A percentile compares a stretch with the other conserved stretches of the same genome.
Evolutionary conservation across 2,888 invertebrate species (phyloP).

Genomic region (Stenodema calcarata): DNA sequence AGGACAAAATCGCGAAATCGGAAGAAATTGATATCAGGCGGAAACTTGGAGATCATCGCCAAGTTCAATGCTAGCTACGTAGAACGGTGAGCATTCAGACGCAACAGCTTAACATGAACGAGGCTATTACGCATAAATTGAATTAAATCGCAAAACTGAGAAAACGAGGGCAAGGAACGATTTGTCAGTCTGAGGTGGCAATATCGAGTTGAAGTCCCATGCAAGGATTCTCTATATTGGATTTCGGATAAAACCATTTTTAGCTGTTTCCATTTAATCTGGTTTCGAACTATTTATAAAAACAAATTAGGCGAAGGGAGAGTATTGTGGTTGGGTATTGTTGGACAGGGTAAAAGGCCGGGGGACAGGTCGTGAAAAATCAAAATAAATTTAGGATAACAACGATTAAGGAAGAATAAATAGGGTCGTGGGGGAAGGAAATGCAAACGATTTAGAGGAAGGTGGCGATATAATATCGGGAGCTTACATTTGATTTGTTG

Average conservation of each 20-base stretch:
- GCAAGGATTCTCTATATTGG: constrained; percentile 11
- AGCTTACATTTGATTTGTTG: constrained; percentile 35
- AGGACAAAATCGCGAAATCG: too few relatives aligned
- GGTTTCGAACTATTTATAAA: background rate
- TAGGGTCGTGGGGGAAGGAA: background rate
- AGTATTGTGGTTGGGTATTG: background rate
- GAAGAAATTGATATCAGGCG: too few relatives aligned
- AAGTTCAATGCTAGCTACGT: too few relatives aligned
- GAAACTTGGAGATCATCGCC: too few relatives aligned
- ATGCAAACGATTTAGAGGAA: background rate
- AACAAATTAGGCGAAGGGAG: background rate
- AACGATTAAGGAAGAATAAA: background rate
- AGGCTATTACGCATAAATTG: too few relatives aligned
- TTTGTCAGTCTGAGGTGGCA: background rate
- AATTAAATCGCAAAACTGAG: background rate
- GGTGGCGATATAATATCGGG: background rate
- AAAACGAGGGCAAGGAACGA: background rate
- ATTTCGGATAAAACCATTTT: background rate
- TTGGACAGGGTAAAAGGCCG: background rate
- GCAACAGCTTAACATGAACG: background rate
- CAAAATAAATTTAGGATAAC: background rate
- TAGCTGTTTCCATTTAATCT: background rate
- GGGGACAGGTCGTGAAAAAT: background rate
- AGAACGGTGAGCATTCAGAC: too few relatives aligned
- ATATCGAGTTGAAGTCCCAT: background rate